Base-by-base conservation (phyloP, 1,140 invertebrate species). In the Bombus breviceps region DNA sequence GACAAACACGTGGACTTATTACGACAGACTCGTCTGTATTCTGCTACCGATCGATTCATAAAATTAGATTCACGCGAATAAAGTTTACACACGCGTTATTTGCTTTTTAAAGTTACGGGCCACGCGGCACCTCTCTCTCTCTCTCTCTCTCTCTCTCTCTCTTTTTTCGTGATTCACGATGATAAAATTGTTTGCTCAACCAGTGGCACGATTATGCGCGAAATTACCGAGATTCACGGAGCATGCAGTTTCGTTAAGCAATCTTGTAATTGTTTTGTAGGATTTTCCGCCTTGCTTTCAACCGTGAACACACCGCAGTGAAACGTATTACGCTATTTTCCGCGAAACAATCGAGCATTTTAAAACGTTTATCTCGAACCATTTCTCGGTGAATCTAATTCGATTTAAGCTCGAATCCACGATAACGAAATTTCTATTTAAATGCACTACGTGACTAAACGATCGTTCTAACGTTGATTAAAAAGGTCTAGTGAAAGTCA, bases 171-270 rank as follows among this genome's bases (percentile, higher is more conserved):
- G 74, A 88, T 18, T 84, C 57, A 15, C 53, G 15, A 18, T 59
- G 81, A 77, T 88, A 83, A 85, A 80, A 88, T 18, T 59, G 75
- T 74, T 77, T 69, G 41, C 57, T 84, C 62, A 69, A 37, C 73
- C 74, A 75, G 43, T 64, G 75, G 53, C 69, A 68, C n/a, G 80
- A 72, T 88, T 64, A 62, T 57, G 34, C 62, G 69, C 53, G 18
- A 77, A 86, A 88, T 82, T 66, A 76, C 39, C 43, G 66, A 64
- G 75, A 37, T 37, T 71, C 57, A 74, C 62, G 71, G 32, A 22
- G 69, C 79, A 69, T 53, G 47, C 72, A 57, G 8, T 71, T 77
- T 87, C 59, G 47, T 86, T 88, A 43, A 82, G 37, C 76, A 57
- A 64, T 53, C 53, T 13, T 18, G 64, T 78, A 43, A 84, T 84